Conservation (phyloP, 2,113 vertebrate genomes). For the Nymphicus hollandicus region DNA sequence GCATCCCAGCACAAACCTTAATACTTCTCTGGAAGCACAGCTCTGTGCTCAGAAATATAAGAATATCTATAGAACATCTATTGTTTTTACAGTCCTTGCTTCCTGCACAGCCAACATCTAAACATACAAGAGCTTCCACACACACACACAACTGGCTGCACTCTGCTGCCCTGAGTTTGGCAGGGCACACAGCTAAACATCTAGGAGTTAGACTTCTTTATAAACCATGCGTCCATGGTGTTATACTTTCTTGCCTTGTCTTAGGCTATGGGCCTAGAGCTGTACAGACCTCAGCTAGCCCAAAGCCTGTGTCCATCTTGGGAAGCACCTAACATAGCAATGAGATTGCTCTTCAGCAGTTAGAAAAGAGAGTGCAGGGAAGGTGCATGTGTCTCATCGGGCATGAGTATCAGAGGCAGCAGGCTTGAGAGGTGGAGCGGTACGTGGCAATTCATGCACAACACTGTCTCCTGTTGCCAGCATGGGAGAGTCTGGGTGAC, state of each 20-base stretch:
- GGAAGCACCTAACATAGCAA: not conserved
- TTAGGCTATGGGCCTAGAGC: not conserved
- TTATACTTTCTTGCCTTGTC: not conserved
- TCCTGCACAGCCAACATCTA: not conserved
- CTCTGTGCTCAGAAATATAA: not conserved
- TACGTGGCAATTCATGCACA: accelerated
- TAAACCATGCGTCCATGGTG: not conserved
- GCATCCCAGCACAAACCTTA: not conserved
- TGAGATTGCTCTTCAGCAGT: not conserved
- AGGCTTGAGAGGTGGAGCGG: not conserved
- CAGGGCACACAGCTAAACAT: not conserved
- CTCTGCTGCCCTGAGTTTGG: not conserved
- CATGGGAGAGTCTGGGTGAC: not conserved
- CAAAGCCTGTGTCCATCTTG: not conserved
- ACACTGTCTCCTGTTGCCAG: not conserved
- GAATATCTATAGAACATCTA: not conserved
- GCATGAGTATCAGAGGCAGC: not conserved
- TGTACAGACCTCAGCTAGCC: not conserved
- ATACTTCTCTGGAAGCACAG: not conserved
- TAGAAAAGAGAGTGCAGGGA: accelerated
- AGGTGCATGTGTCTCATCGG: accelerated
- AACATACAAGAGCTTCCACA: not conserved
- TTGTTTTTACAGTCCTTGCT: not conserved
- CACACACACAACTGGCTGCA: not conserved
- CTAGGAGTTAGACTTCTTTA: not conserved